Evolutionary conservation across 2,797 vertebrate species (phyloP).

Genomic region (Pagetopsis macropterus): DNA sequence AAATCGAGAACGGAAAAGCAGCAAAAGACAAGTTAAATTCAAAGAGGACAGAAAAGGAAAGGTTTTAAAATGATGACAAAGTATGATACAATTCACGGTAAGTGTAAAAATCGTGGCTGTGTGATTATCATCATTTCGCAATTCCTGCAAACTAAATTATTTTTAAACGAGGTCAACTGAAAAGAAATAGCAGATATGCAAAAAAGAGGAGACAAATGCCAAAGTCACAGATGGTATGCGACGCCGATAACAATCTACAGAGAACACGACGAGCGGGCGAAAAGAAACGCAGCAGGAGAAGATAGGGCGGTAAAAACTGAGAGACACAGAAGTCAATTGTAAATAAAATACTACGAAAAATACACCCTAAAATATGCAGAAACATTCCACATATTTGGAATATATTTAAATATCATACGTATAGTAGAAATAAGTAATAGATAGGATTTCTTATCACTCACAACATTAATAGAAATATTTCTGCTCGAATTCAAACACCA

Average conservation of each 20-base stretch:
- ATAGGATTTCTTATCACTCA: background rate
- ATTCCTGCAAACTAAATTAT: conserved; percentile 4
- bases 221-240: conserved; percentile 19
- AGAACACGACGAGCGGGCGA: conserved; percentile 2
- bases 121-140: background rate
- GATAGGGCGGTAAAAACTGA: background rate
- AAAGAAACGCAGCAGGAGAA: conserved; percentile 9
- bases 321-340: background rate
- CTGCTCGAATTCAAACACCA: conserved; percentile 9
- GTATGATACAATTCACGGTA: background rate
- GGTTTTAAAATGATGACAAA: conserved; percentile 9
- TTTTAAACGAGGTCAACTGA: conserved; percentile 22
- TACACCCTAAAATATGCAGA: background rate
- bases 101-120: background rate
- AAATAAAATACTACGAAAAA: background rate
- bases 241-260: conserved; percentile 24
- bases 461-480: conserved; percentile 12
- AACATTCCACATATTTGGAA: background rate
- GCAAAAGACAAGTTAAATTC: conserved; percentile 1
- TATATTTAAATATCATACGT: background rate
- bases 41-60: background rate
- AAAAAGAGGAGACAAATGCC: conserved; percentile 24
- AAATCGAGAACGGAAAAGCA: background rate
- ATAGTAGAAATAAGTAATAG: too few species aligned
- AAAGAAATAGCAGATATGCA: background rate